Evolutionary conservation across 2,888 invertebrate genomes (phyloP), one percentile per base, ranked within the genome.

Genomic region (Phaedon cochleariae): DNA sequence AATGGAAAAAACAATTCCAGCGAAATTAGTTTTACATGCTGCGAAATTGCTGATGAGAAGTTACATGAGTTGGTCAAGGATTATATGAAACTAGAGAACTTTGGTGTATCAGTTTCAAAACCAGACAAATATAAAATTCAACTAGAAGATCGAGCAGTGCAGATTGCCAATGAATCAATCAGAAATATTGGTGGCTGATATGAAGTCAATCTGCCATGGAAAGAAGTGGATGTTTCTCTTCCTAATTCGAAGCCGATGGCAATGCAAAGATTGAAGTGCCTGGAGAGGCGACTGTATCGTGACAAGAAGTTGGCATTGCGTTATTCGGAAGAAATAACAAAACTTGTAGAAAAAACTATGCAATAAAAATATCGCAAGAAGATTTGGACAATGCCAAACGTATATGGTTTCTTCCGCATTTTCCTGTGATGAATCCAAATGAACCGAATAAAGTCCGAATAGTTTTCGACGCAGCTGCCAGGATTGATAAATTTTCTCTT

Each of bases 11-110:
- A n/a, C n/a, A n/a, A n/a, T n/a, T n/a, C n/a, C n/a, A n/a, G n/a
- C n/a, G 49, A 49, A 49, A 17, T 18, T 9, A 9, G 7, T 5
- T 49, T 49, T 4, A 49, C 15, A 9, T 49, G 49, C 15, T 17
- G 49, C 18, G 17, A 49, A 49, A 10, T 1, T 29, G 1, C 54
- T 9, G 34, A 54, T 17, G 54, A 54, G 17, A 54, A 6, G 2
- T 34, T 31, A 54, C 57, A 57, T 45, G 12, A 57, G n/a, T 41
- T 21, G 2, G 57, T 57, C 2, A 57, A 21, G 21, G 15, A 22
- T 41, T 45, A 20, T 21, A 41, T 57, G 57, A 45, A 9, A 41
- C 15, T 45, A 15, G 45, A 57, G 12, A 45, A 41, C 5, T 54
- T 54, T 20, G 52, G 52, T 10, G 55, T 55, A 55, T 34, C 18